Evolutionary conservation across 2,888 invertebrate species (phyloP).

Genomic region (Trypoxylon attenuatum): DNA sequence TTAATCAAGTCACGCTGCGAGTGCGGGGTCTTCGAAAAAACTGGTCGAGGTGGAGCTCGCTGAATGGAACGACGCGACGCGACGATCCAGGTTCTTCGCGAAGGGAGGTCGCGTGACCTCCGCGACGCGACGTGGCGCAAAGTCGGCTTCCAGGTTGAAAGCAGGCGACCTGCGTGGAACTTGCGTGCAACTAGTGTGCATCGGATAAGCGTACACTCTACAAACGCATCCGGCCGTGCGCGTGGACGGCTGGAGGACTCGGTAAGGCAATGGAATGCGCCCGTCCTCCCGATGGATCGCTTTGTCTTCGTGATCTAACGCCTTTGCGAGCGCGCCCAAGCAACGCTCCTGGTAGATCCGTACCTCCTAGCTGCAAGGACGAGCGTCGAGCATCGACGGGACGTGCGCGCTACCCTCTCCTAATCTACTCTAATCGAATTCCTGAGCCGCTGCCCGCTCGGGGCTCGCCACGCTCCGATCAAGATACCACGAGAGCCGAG

Average conservation of each 20-base stretch:
- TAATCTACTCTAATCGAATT: conserved; percentile 54
- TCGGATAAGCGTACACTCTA: conserved; percentile 13
- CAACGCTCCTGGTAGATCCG: conserved; percentile 41
- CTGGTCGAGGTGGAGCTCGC: too few relatives aligned
- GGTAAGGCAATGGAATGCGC: conserved; percentile 69
- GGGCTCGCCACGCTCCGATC: conserved; percentile 12
- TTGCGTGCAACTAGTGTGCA: conserved; percentile 20
- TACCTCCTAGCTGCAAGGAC: conserved; percentile 27
- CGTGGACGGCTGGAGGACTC: conserved; percentile 58
- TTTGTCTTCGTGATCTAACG: conserved; percentile 68
- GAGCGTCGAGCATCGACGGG: conserved; percentile 26
- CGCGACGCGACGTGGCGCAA: conserved; percentile 59
- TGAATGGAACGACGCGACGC: too few relatives aligned
- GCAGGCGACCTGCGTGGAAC: conserved; percentile 8
- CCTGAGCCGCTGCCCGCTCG: conserved; percentile 18
- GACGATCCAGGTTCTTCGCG: too few relatives aligned
- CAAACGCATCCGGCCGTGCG: conserved; percentile 31
- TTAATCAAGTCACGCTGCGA: too few relatives aligned
- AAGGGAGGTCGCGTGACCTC: too few relatives aligned
- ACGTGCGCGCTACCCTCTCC: conserved; percentile 20
- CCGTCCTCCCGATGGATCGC: conserved; percentile 62
- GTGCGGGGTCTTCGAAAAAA: too few relatives aligned
- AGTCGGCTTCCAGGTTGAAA: conserved; percentile 51
- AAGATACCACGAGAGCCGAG: conserved; percentile 19
- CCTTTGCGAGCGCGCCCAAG: too few relatives aligned